These are phyloP conservation scores for Apodemus speciosus DNA, from an alignment of 2,113 vertebrate species.

Conservation along the genomic window DNA sequence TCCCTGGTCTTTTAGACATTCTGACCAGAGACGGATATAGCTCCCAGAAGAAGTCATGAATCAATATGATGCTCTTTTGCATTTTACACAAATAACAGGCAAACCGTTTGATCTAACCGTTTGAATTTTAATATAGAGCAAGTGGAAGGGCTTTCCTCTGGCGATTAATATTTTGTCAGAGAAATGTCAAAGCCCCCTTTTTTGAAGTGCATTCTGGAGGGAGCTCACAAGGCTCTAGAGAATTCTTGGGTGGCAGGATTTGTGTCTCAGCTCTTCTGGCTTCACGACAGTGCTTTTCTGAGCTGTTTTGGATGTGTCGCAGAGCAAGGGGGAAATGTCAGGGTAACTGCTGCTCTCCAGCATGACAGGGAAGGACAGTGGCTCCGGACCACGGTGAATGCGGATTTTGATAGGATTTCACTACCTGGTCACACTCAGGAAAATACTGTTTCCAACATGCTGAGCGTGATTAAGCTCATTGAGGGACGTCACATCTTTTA, in stretches of 20 bases:
- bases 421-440: background rate
- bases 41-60: background rate
- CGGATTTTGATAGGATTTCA: slow-evolving; percentile 4
- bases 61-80: background rate
- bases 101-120: slow-evolving; percentile 15
- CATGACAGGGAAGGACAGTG: background rate
- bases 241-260: background rate
- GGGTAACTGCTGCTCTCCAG: background rate
- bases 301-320: background rate
- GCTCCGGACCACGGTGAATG: background rate
- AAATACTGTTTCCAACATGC: background rate
- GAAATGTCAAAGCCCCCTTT: slow-evolving; percentile 9
- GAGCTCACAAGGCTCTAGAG: background rate
- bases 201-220: slow-evolving; percentile 12
- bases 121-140: slow-evolving; percentile 19
- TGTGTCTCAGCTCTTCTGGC: background rate
- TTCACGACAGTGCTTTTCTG: slow-evolving; percentile 23
- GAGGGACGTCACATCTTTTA: background rate
- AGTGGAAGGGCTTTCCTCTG: slow-evolving; percentile 11
- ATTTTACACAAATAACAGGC: background rate
- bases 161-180: slow-evolving; percentile 24
- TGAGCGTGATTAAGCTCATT: background rate
- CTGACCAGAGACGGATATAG: background rate
- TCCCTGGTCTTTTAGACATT: background rate
- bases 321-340: slow-evolving; percentile 32